Conservation (phyloP, 2,113 vertebrate genomes). For the Petaurus breviceps region DNA sequence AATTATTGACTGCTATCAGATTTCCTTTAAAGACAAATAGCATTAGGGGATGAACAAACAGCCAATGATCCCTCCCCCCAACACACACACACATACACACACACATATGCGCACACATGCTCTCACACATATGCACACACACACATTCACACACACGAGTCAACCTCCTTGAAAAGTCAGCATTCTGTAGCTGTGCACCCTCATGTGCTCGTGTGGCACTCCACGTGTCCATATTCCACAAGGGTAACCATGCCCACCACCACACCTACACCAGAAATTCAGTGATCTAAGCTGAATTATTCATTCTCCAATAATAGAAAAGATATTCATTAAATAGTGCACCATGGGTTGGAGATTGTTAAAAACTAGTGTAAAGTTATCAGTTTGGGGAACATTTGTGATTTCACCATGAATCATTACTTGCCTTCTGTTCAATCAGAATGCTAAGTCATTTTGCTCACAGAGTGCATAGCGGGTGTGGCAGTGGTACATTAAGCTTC, state of each 20-base stretch:
- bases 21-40: not conserved
- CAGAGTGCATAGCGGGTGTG: not conserved
- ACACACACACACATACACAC: not conserved
- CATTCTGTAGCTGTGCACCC: not conserved
- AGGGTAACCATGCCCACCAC: not conserved
- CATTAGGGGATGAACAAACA: not conserved
- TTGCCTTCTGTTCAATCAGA: not conserved
- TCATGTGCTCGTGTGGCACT: not conserved
- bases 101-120: too few species aligned
- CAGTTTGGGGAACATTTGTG: constrained; percentile 1
- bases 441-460: constrained; percentile 13
- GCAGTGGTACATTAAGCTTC: not conserved
- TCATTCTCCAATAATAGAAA: constrained; percentile 10
- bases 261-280: not conserved
- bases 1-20: not conserved
- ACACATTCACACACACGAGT: not conserved
- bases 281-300: not conserved
- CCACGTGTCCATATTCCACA: not conserved
- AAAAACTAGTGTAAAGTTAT: constrained; percentile 27
- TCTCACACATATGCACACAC: too few species aligned
- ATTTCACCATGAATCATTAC: constrained; percentile 12
- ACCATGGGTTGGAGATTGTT: not conserved
- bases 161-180: not conserved
- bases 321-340: not conserved
- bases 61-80: not conserved